Base-by-base conservation (phyloP, 2,113 vertebrate species). In the Gopherus flavomarginatus region DNA sequence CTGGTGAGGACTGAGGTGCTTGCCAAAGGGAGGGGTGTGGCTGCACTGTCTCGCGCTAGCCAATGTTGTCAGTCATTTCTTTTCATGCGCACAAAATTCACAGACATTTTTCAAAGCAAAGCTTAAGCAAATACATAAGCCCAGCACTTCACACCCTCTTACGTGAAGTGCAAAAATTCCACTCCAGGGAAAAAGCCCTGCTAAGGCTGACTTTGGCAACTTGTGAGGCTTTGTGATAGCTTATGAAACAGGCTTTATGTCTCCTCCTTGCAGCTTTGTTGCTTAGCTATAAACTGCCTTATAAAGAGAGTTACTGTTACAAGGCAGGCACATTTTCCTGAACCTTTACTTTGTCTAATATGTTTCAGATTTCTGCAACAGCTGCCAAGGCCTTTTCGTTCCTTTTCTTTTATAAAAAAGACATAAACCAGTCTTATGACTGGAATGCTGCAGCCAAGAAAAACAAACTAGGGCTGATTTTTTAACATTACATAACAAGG, bases 381-480 rank as follows among this genome's bases (percentile, higher is more conserved):
- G 59, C 92, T 94, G 96, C 98, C 97, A 97, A 98, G 94, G 88
- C 88, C 90, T 95, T 95, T 97, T 90, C 86, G 88, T 97, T 90
- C 89, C 87, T n/a, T 14, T 12, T 75, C 38, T 56, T 42, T 83
- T 75, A 88, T 78, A 79, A 81, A 79, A 81, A 98, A 97, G 98
- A 98, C 98, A 97, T 97, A 96, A 98, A 95, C 97, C 86, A 97
- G 97, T 98, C 98, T 96, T 98, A 98, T 98, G 98, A 98, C 97
- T 95, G 53, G 26, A 96, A 95, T 90, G 62, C 54, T 87, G 92
- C n/a, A 97, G 98, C 98, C 98, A 98, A 98, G 94, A 96, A 98
- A 98, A 98, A 94, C 94, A 88, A 95, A 94, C 95, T 92, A 96
- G 83, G 91, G 91, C 96, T 96, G 95, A 96, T 97, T 98, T 97